Base-by-base conservation (phyloP, 2,888 invertebrate species). In the Acanthococcus lagerstroemiae region DNA sequence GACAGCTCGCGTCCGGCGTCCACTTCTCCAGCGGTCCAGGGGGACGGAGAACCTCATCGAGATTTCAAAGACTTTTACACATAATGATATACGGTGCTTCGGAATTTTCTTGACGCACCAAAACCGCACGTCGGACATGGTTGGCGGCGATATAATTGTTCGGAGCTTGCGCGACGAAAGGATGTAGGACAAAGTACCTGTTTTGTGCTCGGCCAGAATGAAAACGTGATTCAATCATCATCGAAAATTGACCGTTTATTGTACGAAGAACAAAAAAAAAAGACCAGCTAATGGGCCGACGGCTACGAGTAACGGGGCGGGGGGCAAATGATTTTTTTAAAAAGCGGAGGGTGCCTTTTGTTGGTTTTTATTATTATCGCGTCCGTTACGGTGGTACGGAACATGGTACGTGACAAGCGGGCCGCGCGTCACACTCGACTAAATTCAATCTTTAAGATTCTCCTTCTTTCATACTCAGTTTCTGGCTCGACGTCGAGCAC, bases 181-280 rank as follows among this genome's bases (percentile, higher is more conserved):
- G 37, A 44, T 52, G 7, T 61, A 61, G 52, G 52, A 63, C 52
- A 44, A 63, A 54, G 54, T 63, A 52, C 52, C 54, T n/a, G 26
- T 61, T 48, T 25, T 63, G 37, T 63, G 17, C 24, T 52, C n/a
- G 27, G 54, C 44, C 12, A 24, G 48, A 52, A 50, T 52, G 30
- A 61, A 52, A 61, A 61, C 63, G 63, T 61, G 63, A 63, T 63
- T 63, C 63, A 63, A 63, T 63, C 63, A 63, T 63, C 54, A 54
- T 22, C 52, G 26, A 22, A 63, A 63, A 63, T 63, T 63, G 63
- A 63, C 63, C 63, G 37, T 63, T 63, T 63, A 63, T 61, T 63
- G 52, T 22, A 60, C 21, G 52, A 52, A 61, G 44, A 54, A 54
- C n/a, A n/a, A 52, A 60, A 54, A 54, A 54, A 27, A 63, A 54